A percentile compares a stretch with the other conserved stretches of the same genome.
Conservation (phyloP, 2,113 vertebrate genomes). For the Chauna torquata region DNA sequence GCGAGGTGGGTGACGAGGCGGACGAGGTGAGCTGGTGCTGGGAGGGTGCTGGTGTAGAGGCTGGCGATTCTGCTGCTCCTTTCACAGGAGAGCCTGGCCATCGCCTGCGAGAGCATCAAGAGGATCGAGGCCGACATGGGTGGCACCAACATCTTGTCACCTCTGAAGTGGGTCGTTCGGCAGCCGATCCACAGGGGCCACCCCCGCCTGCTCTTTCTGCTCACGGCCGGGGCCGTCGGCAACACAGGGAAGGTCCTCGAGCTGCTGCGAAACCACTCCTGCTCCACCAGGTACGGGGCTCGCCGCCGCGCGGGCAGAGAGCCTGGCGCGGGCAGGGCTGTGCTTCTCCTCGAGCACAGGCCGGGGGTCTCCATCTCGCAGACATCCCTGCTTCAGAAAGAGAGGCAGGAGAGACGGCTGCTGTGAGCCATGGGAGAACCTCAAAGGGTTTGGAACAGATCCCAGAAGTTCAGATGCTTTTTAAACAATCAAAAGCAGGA, state of each 20-base stretch:
- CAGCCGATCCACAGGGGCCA: constrained; percentile 88
- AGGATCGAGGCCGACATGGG: constrained; percentile 90
- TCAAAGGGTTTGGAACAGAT: constrained; percentile 57
- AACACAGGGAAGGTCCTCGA: constrained; percentile 91
- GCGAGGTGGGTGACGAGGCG: constrained; percentile 80
- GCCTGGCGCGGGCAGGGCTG: rapidly evolving
- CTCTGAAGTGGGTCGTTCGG: constrained; percentile 86
- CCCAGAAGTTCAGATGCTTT: constrained; percentile 62
- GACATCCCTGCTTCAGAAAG: background rate
- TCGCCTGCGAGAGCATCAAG: constrained; percentile 85
- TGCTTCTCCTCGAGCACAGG: background rate
- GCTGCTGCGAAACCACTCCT: constrained; percentile 84
- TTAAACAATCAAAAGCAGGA: constrained; percentile 61
- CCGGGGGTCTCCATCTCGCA: background rate
- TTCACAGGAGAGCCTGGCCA: constrained; percentile 83
- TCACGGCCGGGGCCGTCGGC: constrained; percentile 80
- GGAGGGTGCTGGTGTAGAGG: rapidly evolving
- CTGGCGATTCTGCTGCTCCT: background rate
- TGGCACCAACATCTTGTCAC: constrained; percentile 85
- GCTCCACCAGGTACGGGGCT: constrained; percentile 80
- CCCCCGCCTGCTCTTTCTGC: constrained; percentile 89
- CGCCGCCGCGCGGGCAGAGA: background rate
- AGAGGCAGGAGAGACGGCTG: constrained; percentile 9
- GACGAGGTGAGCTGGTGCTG: background rate
- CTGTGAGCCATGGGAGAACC: constrained; percentile 7